Evolutionary conservation across 2,797 vertebrate genomes (phyloP).

Genomic region (Phyllotis vaccarum): DNA sequence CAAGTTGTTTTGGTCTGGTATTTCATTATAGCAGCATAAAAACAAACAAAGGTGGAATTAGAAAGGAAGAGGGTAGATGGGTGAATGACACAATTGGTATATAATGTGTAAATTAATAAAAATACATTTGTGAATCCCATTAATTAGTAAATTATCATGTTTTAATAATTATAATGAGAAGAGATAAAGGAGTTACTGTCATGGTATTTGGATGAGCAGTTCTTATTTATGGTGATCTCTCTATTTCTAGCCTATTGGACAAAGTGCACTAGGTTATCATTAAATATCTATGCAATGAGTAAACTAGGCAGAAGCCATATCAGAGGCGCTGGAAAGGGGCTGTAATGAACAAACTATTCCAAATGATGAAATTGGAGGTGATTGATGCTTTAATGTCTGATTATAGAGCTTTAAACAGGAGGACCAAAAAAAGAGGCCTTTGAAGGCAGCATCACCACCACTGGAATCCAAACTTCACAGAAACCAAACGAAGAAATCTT

Average conservation of each 20-base stretch:
- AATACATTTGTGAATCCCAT: background rate
- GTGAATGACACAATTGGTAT: no score
- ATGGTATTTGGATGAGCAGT: background rate
- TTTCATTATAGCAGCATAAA: background rate
- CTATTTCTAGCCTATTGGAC: background rate
- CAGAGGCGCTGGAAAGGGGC: background rate
- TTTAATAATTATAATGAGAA: background rate
- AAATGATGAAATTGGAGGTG: background rate
- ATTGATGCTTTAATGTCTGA: background rate
- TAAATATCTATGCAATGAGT: conserved; percentile 25
- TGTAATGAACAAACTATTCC: conserved; percentile 3
- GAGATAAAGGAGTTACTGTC: background rate
- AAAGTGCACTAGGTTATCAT: background rate
- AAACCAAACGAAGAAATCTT: conserved; percentile 36
- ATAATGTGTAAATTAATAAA: background rate
- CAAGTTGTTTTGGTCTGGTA: background rate
- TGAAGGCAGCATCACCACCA: background rate
- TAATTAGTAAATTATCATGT: background rate
- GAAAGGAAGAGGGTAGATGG: background rate
- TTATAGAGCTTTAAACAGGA: conserved; percentile 29
- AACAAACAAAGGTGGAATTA: background rate
- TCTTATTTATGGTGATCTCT: background rate
- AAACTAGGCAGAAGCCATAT: background rate
- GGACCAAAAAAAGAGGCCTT: conserved; percentile 25
- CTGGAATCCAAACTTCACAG: conserved; percentile 49